A percentile compares a stretch with the other conserved stretches of the same genome.
Conservation (phyloP, 2,888 invertebrate species). For the Adelphocoris suturalis region DNA sequence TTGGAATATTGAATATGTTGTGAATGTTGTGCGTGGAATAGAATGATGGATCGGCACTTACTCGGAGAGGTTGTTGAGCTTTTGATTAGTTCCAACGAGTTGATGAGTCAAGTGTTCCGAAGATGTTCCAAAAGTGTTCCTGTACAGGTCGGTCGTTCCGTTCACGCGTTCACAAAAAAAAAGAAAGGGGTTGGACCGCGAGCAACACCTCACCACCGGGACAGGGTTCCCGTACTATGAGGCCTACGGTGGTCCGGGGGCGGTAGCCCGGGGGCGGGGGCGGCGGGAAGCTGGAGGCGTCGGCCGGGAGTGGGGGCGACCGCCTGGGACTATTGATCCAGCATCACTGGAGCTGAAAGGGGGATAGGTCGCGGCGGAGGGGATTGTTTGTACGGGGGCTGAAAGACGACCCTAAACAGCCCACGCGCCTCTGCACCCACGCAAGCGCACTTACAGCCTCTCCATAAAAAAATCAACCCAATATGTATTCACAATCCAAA, state of each 20-base stretch:
- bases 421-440: not conserved
- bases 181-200: too few species aligned
- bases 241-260: not conserved
- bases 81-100: not conserved
- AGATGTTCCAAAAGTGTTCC: not conserved
- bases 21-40: not conserved
- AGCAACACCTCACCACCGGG: not conserved
- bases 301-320: not conserved
- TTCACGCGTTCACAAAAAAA: too few species aligned
- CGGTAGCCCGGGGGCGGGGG: not conserved
- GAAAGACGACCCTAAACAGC: not conserved
- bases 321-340: constrained; percentile 42
- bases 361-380: constrained; percentile 20
- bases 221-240: not conserved
- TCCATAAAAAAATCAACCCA: not conserved
- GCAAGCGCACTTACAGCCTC: not conserved
- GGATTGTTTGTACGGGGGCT: not conserved
- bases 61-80: not conserved
- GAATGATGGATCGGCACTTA: not conserved
- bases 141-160: too few species aligned
- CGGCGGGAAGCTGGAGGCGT: not conserved
- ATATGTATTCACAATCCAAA: not conserved
- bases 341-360: constrained; percentile 46
- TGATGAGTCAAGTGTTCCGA: not conserved
- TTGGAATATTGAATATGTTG: too few species aligned